Evolutionary conservation across 1,140 invertebrate species (phyloP).

Genomic region (Elymnias hypermnestra): DNA sequence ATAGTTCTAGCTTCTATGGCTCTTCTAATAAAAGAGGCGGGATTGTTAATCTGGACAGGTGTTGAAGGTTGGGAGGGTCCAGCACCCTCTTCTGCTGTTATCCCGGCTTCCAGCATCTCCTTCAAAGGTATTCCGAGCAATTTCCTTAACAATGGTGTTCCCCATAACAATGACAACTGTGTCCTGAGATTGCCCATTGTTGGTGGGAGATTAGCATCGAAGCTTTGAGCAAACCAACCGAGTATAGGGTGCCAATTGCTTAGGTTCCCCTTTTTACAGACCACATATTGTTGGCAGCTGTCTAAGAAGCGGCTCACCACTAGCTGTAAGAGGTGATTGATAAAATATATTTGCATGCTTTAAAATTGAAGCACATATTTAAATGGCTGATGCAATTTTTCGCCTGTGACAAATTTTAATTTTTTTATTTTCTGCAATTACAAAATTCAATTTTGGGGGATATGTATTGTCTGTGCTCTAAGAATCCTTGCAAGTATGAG

Average conservation of each 20-base stretch:
- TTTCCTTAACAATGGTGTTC: conserved; percentile 73
- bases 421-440: too few species aligned
- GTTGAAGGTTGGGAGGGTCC: conserved; percentile 66
- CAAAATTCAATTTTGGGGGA: too few species aligned
- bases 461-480: too few species aligned
- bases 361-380: too few species aligned
- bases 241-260: conserved; percentile 98
- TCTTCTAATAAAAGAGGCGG: conserved; percentile 64
- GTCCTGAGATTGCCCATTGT: conserved; percentile 87
- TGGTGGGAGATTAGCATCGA: conserved; percentile 89
- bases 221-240: conserved; percentile 95
- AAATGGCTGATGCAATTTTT: too few species aligned
- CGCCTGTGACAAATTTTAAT: too few species aligned
- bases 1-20: conserved; percentile 75
- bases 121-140: conserved; percentile 56
- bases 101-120: conserved; percentile 58
- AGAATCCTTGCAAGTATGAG: too few species aligned
- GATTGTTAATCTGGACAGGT: conserved; percentile 58
- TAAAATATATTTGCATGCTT: too few species aligned
- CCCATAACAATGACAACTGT: conserved; percentile 93
- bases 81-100: conserved; percentile 49
- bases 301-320: conserved; percentile 88
- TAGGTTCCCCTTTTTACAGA: conserved; percentile 90
- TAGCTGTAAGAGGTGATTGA: conserved; percentile 78
- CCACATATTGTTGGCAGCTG: conserved; percentile 90